A percentile compares a stretch with the other conserved stretches of the same genome.
Evolutionary conservation across 2,888 invertebrate species (phyloP).

Genomic region (Eulithis prunata): DNA sequence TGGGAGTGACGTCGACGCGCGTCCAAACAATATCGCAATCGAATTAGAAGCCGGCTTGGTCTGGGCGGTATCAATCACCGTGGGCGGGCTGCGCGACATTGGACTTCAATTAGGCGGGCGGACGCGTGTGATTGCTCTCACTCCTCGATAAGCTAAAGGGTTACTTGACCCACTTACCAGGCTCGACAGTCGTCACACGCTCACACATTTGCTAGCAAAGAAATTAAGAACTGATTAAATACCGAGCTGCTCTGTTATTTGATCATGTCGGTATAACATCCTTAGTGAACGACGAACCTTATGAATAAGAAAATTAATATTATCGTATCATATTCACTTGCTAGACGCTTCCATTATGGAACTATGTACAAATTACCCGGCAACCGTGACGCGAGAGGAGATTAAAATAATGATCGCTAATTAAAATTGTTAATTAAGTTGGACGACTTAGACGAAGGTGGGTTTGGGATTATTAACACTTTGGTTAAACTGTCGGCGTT

Average conservation of each 20-base stretch:
- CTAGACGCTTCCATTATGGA: slow-evolving; percentile 45
- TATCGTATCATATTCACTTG: slow-evolving; percentile 48
- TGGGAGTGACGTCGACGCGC: slow-evolving; percentile 64
- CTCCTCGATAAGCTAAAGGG: slow-evolving; percentile 76
- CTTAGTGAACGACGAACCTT: slow-evolving; percentile 36
- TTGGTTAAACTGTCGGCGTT: slow-evolving; percentile 30
- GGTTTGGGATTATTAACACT: slow-evolving; percentile 38
- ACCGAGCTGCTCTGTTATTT: too few relatives aligned
- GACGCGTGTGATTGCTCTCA: slow-evolving; percentile 78
- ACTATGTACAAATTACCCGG: slow-evolving; percentile 58
- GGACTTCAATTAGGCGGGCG: slow-evolving; percentile 83
- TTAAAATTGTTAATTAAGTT: slow-evolving; percentile 67
- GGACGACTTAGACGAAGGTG: slow-evolving; percentile 50
- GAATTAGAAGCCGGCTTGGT: slow-evolving; percentile 74
- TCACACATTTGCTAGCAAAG: slow-evolving; percentile 58
- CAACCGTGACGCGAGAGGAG: slow-evolving; percentile 63
- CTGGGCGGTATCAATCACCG: slow-evolving; percentile 81
- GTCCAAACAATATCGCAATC: slow-evolving; percentile 78
- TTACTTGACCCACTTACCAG: slow-evolving; percentile 82
- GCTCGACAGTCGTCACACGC: slow-evolving; percentile 54
- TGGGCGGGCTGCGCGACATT: slow-evolving; percentile 81
- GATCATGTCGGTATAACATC: slow-evolving; percentile 17
- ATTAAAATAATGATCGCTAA: slow-evolving; percentile 68
- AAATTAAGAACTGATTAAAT: slow-evolving; percentile 63
- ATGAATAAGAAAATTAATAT: slow-evolving; percentile 46